phyloP scores from a whole-genome alignment of 2,113 vertebrate genomes.

The Psophia crepitans region DNA sequence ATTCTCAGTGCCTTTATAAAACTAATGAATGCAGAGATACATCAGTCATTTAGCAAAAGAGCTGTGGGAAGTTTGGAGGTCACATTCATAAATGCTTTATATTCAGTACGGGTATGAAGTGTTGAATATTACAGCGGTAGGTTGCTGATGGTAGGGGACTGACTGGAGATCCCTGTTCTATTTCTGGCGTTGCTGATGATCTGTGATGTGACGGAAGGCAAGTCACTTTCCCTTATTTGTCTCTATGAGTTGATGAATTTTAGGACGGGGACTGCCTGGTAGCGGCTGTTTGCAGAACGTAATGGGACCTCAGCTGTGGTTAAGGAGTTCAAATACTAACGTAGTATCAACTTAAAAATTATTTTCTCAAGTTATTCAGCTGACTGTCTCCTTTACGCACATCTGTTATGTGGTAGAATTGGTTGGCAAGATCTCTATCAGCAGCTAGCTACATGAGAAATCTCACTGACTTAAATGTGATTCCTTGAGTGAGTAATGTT shows the following conservation, averaged over 20 bases:
- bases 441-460: neutral
- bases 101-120: neutral
- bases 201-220: neutral
- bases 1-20: constrained; percentile 46
- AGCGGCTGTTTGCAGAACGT: neutral
- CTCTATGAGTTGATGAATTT: neutral
- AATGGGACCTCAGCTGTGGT: neutral
- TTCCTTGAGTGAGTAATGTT: constrained; percentile 15
- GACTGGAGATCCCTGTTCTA: neutral
- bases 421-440: constrained; percentile 17
- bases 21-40: constrained; percentile 29
- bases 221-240: neutral
- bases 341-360: neutral
- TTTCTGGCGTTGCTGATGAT: neutral
- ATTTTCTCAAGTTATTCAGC: neutral
- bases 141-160: neutral
- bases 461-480: neutral
- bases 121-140: neutral
- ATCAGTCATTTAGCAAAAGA: neutral
- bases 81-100: constrained; percentile 36
- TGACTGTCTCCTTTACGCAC: neutral
- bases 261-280: neutral
- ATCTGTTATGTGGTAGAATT: neutral
- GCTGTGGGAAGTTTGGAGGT: constrained; percentile 28
- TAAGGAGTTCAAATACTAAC: neutral